Evolutionary conservation across 2,797 vertebrate species (phyloP).

Genomic region (Xenentodon cancila): DNA sequence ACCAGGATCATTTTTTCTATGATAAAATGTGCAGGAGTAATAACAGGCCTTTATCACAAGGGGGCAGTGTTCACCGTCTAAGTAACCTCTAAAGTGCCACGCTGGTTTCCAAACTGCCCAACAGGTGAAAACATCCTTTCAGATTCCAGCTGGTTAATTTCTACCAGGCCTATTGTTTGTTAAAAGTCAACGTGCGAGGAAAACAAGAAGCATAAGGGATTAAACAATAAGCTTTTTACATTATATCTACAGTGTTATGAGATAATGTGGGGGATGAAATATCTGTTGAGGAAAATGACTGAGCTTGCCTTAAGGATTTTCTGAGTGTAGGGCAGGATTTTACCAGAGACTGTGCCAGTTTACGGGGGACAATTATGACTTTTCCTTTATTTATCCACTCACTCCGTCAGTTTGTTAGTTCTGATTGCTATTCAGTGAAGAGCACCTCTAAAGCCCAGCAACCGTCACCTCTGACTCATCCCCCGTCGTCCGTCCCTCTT

Average conservation of each 20-base stretch:
- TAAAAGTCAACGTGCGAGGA: conserved; percentile 12
- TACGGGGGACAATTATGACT: conserved; percentile 19
- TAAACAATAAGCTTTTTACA: conserved; percentile 11
- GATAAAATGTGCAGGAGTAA: not conserved
- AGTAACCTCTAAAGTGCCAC: not conserved
- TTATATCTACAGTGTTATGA: conserved; percentile 21
- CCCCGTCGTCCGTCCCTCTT: not conserved
- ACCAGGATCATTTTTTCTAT: not conserved
- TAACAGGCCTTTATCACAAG: conserved; percentile 58
- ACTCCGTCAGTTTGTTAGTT: no score
- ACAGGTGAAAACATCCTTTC: conserved; percentile 8
- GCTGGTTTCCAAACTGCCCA: not conserved
- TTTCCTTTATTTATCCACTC: conserved; percentile 5
- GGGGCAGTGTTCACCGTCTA: conserved; percentile 37
- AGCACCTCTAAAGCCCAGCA: no score
- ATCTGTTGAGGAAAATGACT: conserved; percentile 30
- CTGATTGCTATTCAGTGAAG: no score
- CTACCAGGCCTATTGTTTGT: conserved; percentile 3
- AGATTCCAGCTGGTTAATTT: not conserved
- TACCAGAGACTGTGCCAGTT: conserved; percentile 23
- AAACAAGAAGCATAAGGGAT: conserved; percentile 22
- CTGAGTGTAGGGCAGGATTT: conserved; percentile 1
- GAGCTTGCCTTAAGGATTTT: conserved; percentile 12
- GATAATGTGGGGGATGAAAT: conserved; percentile 39
- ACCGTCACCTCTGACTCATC: conserved; percentile 40